Base-by-base conservation (phyloP, 2,888 invertebrate genomes). In the Pedicia rivosa region DNA sequence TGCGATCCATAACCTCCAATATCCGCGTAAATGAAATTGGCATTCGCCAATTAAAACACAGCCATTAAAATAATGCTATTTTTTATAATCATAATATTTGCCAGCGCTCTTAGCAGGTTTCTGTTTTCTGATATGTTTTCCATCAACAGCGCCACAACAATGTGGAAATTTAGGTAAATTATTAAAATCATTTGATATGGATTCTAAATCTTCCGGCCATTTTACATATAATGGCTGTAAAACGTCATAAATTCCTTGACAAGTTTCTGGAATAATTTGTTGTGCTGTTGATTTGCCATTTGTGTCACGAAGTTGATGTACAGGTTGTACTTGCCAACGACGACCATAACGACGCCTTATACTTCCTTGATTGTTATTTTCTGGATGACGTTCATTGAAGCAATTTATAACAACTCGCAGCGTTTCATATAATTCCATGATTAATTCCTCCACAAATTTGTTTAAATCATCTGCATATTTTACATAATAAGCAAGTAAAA, bases 131-230 rank as follows among this genome's bases (percentile, higher is more conserved):
- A 46, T 37, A 31, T 45, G 43, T 31, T 45, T 46, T 4, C 46
- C 46, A 12, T 44, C 46, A 12, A 48, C 40, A 30, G 42, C 43
- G 38, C 50, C 46, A 34, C 48, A 45, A 39, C 49, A 49, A 42
- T 48, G 45, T 25, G 44, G 49, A 45, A 49, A 50, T 39, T 48
- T 47, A 17, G 47, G 43, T 36, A 42, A 38, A 35, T 40, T 43
- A 38, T 46, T 43, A 36, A 48, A 50, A 33, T 41, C 46, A 38
- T 41, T 26, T 35, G 46, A 44, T 37, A 46, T 44, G 38, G 40
- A 40, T 37, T 35, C 31, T 48, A 45, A 47, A 35, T 35, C 35
- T 17, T 35, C 32, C 29, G 39, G 39, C 30, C 40, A 35, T 17
- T 37, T 20, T 33, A 40, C 41, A 28, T 43, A 35, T 40, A 37